Percentiles rank a stretch among this genome's conserved stretches.
Evolutionary conservation across 2,888 invertebrate species (phyloP).

Genomic region (Ormyrus rosae): DNA sequence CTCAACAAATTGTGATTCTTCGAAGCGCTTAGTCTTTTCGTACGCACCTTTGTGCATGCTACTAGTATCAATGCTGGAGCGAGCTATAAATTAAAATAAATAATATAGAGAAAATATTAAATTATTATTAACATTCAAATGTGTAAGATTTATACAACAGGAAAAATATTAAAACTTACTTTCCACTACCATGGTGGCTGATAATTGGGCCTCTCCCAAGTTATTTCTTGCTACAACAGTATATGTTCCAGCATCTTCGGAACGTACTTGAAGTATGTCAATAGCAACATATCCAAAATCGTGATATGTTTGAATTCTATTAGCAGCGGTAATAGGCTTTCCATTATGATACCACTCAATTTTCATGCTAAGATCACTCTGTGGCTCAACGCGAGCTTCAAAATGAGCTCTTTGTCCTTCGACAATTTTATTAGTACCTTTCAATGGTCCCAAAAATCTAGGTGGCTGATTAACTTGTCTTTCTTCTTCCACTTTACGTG

Average conservation of each 20-base stretch:
- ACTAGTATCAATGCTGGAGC: constrained; percentile 91
- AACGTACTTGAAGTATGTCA: constrained; percentile 93
- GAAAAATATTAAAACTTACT: constrained; percentile 80
- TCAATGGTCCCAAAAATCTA: constrained; percentile 90
- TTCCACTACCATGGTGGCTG: constrained; percentile 91
- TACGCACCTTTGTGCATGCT: constrained; percentile 92
- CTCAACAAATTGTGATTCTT: constrained; percentile 90
- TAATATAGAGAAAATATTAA: background rate
- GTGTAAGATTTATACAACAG: background rate
- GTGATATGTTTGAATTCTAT: constrained; percentile 94
- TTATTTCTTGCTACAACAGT: constrained; percentile 94
- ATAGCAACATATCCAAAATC: constrained; percentile 98
- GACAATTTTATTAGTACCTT: constrained; percentile 94
- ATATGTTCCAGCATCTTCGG: constrained; percentile 95
- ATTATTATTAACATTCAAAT: background rate
- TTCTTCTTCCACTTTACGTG: constrained; percentile 83
- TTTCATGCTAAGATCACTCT: constrained; percentile 93
- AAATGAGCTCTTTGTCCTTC: constrained; percentile 97
- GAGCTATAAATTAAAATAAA: constrained; percentile 78
- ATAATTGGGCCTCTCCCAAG: constrained; percentile 90
- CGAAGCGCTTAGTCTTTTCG: constrained; percentile 91
- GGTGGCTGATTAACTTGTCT: constrained; percentile 87
- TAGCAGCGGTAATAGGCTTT: constrained; percentile 90
- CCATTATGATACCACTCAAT: constrained; percentile 99
- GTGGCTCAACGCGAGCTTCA: constrained; percentile 95